Base-by-base conservation (phyloP, 2,888 invertebrate species). In the Sepioteuthis lessoniana region DNA sequence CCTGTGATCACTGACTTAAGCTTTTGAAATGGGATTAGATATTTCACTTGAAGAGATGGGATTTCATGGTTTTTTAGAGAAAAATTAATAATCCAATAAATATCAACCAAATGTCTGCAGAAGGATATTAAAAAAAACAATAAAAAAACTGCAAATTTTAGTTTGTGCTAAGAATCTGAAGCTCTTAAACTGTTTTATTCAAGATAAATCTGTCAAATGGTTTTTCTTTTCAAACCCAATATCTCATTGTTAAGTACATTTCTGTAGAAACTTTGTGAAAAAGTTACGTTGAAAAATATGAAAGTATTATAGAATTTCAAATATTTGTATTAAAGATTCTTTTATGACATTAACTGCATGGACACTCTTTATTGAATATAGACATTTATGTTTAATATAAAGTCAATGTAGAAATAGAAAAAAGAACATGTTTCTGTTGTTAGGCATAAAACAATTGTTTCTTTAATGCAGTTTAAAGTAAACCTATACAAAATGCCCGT, bases 1-100 rank as follows among this genome's bases (percentile, higher is more conserved):
- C 76, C 76, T 76, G n/a, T n/a, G 76, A 76, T 76, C n/a, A 76
- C 25, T n/a, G 76, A 76, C 76, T n/a, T 76, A 76, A 76, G 76
- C 76, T 76, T 76, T 16, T 76, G 76, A 76, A 76, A 76, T n/a
- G 10, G 76, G 16, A 76, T 76, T 35, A n/a, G 10, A 76, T 76
- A n/a, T 76, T 76, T 31, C n/a, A n/a, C 76, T 76, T 76, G 19
- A 35, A n/a, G 8, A 35, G 16, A n/a, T 16, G n/a, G 4, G 76
- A 76, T 76, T 76, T 76, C 76, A 76, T 76, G 31, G 8, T 76
- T 76, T n/a, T 55, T 55, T 55, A 25, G 25, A 25, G 25, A 25
- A 55, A 55, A 55, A 55, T 55, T 55, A 55, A 76, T 76, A 3
- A 13, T 76, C 76, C 16, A 76, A n/a, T 76, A 76, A 76, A n/a